Evolutionary conservation across 2,113 vertebrate species (phyloP), one percentile per base, ranked within the genome.

Genomic region (Phalacrocorax pelagicus): DNA sequence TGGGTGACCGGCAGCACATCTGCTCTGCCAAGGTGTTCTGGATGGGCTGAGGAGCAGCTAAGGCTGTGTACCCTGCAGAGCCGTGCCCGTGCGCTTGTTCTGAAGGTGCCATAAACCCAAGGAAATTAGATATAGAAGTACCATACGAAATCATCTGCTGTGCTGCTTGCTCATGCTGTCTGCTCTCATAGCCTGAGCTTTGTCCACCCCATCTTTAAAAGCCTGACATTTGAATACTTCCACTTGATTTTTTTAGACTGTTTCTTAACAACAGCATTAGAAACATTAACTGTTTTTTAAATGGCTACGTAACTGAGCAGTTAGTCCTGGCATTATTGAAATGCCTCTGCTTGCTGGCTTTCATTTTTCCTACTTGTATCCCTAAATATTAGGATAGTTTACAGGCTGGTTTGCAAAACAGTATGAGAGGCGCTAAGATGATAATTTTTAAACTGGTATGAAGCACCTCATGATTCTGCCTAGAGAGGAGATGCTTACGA

Each of bases 321-420:
- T 94, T 91, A 96, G 58, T 92, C 73, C 86, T 94, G 88, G 83
- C 49, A 29, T 95, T 89, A 47, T 20, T 81, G 78, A 67, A 91
- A 61, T 94, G 83, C 42, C 54, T 95, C 65, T 57, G 65, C 81
- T 78, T 85, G 69, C 90, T 88, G 92, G 88, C 82, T 90, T 96
- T 88, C 17, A 2, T 86, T 92, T 92, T 87, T 74, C 66, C 49
- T 79, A 8, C 65, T 47, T 54, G 27, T 67, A 83, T 82, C 88
- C 73, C 94, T 95, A 96, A 96, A 95, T 96, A 92, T 96, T 87
- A 94, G 95, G 91, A 87, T 91, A 87, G 83, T 91, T 96, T 87
- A 27, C 86, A 91, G 82, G 40, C 88, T 94, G 90, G 34, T 89
- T 96, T 88, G 66, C 88, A 81, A 94, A 96, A 94, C 86, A 92